Percentiles rank a stretch among this genome's conserved stretches.
Conservation (phyloP, 2,797 vertebrate species). For the Allobates femoralis region DNA sequence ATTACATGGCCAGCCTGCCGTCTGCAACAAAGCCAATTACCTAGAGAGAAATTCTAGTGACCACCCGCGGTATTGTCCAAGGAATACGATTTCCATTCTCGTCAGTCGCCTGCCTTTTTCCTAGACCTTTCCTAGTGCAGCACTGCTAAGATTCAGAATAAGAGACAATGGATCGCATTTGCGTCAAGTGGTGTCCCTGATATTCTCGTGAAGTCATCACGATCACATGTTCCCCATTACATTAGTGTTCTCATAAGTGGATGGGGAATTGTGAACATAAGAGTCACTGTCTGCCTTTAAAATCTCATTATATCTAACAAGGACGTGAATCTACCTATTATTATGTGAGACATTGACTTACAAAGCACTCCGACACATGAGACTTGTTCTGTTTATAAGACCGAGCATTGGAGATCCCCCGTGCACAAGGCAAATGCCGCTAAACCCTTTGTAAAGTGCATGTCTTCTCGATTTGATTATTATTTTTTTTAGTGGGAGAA, state of each 20-base stretch:
- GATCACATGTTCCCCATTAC: constrained; percentile 25
- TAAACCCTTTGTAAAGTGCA: constrained; percentile 30
- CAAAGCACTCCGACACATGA: constrained; percentile 36
- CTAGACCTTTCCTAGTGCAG: neutral
- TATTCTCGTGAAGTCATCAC: constrained; percentile 15
- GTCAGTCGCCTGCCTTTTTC: constrained; percentile 14
- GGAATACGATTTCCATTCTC: constrained; percentile 22
- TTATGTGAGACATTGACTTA: constrained; percentile 47
- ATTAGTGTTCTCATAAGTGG: constrained; percentile 42
- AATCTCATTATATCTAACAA: constrained; percentile 58
- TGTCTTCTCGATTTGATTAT: constrained; percentile 10
- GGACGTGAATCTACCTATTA: constrained; percentile 40
- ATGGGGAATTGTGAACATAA: constrained; percentile 51
- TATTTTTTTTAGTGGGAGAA: neutral
- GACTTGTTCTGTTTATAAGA: constrained; percentile 47
- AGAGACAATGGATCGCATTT: neutral
- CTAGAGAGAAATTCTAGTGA: constrained; percentile 3
- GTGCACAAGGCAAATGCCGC: constrained; percentile 11
- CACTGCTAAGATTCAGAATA: neutral
- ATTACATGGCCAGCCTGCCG: constrained; percentile 36
- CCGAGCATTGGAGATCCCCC: neutral
- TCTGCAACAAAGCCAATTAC: constrained; percentile 2
- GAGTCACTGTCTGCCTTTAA: constrained; percentile 44
- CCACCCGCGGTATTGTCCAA: constrained; percentile 17
- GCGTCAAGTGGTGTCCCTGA: neutral